Evolutionary conservation across 1,140 invertebrate species (phyloP), one percentile per base, ranked within the genome.

Genomic region (Camponotus pennsylvanicus): DNA sequence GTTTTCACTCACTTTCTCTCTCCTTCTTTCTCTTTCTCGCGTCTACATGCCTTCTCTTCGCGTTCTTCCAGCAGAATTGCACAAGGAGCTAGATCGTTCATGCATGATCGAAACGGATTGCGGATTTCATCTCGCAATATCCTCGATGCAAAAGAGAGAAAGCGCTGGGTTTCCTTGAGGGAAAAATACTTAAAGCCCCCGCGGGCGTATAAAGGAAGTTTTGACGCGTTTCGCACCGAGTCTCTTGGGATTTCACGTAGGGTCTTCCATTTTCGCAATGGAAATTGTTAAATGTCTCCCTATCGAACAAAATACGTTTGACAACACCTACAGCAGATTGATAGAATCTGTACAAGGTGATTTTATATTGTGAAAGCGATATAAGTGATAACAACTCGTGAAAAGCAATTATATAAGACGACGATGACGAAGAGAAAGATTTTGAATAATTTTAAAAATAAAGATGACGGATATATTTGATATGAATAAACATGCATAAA

Each of bases 51-150:
- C 73, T 89, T 87, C 64, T 79, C 63, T 88, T 91, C 86, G 88
- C 89, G 83, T 88, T 90, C 84, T 92, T 89, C 88, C 85, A 91
- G 89, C 91, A 88, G 92, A 91, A 94, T 93, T 93, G 91, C 92
- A 79, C 88, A 89, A 91, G 91, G 78, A 90, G 91, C 92, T 89
- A 89, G 88, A 89, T 89, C 93, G 83, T 91, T 93, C 92, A 91
- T 87, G 92, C 94, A 92, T 94, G 90, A 92, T 91, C 86, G 88
- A 92, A 92, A 91, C 91, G 93, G 93, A 94, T 94, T 94, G 92
- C 86, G 89, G 93, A 93, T 93, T 94, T 92, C 90, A 88, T 86
- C 79, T 61, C 89, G 90, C 91, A 91, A 27, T 92, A 93, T 93
- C 92, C 92, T 89, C 91, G 78, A 88, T 86, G 77, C 87, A 78